These are phyloP conservation scores for Tragelaphus imberbis DNA, from an alignment of 2,113 vertebrate genomes.

Conservation along the genomic window DNA sequence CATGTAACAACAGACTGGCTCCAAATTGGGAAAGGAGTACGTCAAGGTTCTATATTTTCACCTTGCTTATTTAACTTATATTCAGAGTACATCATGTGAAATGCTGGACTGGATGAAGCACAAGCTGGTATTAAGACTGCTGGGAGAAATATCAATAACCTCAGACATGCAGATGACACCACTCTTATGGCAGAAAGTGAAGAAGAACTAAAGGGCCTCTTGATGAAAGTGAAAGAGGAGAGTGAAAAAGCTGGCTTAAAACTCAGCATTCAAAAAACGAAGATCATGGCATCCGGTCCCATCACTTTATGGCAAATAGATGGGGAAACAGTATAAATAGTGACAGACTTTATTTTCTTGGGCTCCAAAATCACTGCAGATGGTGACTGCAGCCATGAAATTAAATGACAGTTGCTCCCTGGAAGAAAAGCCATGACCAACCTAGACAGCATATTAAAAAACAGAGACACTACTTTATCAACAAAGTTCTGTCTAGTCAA, in stretches of 20 bases:
- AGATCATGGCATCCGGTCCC: neutral
- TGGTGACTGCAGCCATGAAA: neutral
- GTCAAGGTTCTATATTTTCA: neutral
- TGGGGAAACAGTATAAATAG: neutral
- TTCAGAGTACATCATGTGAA: neutral
- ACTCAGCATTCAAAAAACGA: neutral
- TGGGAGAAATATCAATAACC: neutral
- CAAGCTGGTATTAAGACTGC: neutral
- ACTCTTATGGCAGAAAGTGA: neutral
- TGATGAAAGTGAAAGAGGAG: neutral
- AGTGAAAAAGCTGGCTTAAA: neutral
- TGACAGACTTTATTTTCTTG: neutral
- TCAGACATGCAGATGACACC: neutral
- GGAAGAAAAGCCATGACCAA: neutral
- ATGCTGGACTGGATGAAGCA: neutral
- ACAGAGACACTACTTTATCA: neutral
- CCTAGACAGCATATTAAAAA: neutral
- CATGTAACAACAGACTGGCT: neutral
- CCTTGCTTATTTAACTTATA: neutral
- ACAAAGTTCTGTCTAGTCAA: neutral
- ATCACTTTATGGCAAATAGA: neutral
- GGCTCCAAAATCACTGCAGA: neutral
- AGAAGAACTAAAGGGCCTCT: neutral
- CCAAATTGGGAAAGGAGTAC: neutral
- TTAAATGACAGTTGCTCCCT: neutral